These are phyloP conservation scores for Gnathonemus longibarbis DNA, from an alignment of 2,113 vertebrate genomes.

Conservation along the genomic window DNA sequence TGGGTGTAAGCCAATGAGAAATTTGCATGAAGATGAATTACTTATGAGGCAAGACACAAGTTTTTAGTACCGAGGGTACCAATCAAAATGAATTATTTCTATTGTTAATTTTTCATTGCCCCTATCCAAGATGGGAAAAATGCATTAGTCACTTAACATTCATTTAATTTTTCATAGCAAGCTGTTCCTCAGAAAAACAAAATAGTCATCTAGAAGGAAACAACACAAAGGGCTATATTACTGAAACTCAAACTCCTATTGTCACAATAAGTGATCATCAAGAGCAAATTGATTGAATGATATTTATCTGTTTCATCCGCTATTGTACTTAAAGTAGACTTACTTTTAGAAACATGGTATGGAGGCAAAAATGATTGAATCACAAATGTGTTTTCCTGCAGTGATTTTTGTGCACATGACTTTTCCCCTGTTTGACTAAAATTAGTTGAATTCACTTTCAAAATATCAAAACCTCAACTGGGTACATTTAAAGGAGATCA, in stretches of 20 bases:
- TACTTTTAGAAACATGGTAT: not conserved
- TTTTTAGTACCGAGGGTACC: slow-evolving; percentile 73
- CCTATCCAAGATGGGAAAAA: slow-evolving; percentile 72
- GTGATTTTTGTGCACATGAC: not conserved
- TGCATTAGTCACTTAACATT: slow-evolving; percentile 80
- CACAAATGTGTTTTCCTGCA: not conserved
- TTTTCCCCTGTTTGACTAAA: not conserved
- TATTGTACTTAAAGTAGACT: not conserved
- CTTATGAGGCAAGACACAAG: slow-evolving; percentile 64
- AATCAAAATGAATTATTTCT: slow-evolving; percentile 83
- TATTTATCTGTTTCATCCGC: not conserved
- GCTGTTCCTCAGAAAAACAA: slow-evolving; percentile 64
- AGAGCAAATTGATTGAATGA: slow-evolving; percentile 6
- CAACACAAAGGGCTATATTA: slow-evolving; percentile 45
- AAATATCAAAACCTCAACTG: not conserved
- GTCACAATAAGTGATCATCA: slow-evolving; percentile 24
- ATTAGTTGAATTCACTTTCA: not conserved
- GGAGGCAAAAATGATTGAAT: not conserved
- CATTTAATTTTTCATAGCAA: slow-evolving; percentile 78
- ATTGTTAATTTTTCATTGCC: slow-evolving; percentile 81
- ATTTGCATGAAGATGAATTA: slow-evolving; percentile 77
- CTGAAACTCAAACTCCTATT: slow-evolving; percentile 20
- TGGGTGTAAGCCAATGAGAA: slow-evolving; percentile 51
- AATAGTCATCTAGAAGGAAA: slow-evolving; percentile 56
- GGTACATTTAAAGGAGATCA: not conserved